phyloP scores from a whole-genome alignment of 2,113 vertebrate species.

The Lepisosteus osseus region DNA sequence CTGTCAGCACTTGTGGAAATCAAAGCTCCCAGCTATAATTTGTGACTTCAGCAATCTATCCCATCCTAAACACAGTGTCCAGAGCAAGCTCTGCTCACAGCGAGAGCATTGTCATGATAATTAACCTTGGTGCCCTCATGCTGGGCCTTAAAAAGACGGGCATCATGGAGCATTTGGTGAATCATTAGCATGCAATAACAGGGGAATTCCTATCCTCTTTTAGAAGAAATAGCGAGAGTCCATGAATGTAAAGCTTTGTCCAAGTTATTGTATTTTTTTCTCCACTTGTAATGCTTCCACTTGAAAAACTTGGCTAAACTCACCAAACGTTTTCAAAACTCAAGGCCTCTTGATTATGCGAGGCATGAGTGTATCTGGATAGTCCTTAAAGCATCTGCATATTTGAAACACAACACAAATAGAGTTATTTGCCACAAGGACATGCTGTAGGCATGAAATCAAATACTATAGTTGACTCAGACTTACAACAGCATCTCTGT shows the following conservation, averaged over 20 bases:
- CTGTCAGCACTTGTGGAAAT: slow-evolving; percentile 65
- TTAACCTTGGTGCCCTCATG: slow-evolving; percentile 64
- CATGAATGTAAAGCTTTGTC: slow-evolving; percentile 39
- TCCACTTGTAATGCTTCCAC: slow-evolving; percentile 35
- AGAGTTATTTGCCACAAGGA: slow-evolving; percentile 30
- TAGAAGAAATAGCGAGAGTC: slow-evolving; percentile 31
- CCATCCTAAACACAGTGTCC: slow-evolving; percentile 58
- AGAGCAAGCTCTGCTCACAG: slow-evolving; percentile 50
- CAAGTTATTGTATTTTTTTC: slow-evolving; percentile 47
- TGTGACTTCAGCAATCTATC: slow-evolving; percentile 55
- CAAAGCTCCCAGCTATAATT: slow-evolving; percentile 60
- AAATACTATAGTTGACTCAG: slow-evolving; percentile 35
- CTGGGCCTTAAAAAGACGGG: slow-evolving; percentile 64
- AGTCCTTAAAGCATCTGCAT: slow-evolving; percentile 45
- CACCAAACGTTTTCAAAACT: slow-evolving; percentile 40
- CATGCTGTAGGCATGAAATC: slow-evolving; percentile 48
- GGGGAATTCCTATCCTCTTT: slow-evolving; percentile 58
- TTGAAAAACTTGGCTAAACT: slow-evolving; percentile 37
- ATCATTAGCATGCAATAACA: slow-evolving; percentile 73
- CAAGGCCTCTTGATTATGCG: slow-evolving; percentile 37
- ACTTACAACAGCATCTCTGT: too few species aligned
- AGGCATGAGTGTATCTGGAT: slow-evolving; percentile 37
- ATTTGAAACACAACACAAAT: slow-evolving; percentile 41
- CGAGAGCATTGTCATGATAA: slow-evolving; percentile 76
- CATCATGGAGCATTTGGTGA: slow-evolving; percentile 63